phyloP scores from a whole-genome alignment of 2,888 invertebrate genomes.

The Agrotis exclamationis region DNA sequence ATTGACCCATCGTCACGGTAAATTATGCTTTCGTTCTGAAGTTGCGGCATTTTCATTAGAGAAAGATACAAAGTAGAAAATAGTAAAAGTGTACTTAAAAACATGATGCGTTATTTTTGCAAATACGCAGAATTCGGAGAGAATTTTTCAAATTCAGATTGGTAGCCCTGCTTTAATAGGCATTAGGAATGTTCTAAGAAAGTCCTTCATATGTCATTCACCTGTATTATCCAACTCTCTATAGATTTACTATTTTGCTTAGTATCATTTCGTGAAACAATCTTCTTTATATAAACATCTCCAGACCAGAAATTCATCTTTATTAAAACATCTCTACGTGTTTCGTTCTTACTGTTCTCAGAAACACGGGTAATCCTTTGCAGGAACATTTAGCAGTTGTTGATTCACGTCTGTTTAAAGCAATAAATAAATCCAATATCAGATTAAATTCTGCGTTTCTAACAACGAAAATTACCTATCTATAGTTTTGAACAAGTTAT shows the following conservation, averaged over 20 bases:
- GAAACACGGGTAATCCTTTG: constrained; percentile 18
- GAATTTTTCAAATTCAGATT: too few species aligned
- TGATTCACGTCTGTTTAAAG: constrained; percentile 21
- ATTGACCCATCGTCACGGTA: too few species aligned
- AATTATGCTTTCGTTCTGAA: too few species aligned
- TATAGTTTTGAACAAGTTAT: not conserved
- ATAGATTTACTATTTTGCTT: not conserved
- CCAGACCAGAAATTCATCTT: constrained; percentile 3
- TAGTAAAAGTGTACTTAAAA: too few species aligned
- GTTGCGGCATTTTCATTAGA: too few species aligned
- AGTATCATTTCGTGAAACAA: constrained; percentile 1
- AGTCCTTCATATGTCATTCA: not conserved
- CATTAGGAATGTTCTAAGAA: not conserved
- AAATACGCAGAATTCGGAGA: too few species aligned
- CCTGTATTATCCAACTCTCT: not conserved
- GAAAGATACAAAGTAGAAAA: too few species aligned
- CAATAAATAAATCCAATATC: constrained; percentile 23
- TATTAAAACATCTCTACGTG: constrained; percentile 8
- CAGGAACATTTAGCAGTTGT: constrained; percentile 15
- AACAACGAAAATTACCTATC: not conserved
- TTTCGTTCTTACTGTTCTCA: constrained; percentile 7
- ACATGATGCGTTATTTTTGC: too few species aligned
- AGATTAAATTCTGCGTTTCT: constrained; percentile 11
- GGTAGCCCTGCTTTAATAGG: too few species aligned
- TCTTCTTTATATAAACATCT: constrained; percentile 8